A percentile compares a stretch with the other conserved stretches of the same genome.
Conservation (phyloP, 2,888 invertebrate species). For the Parochlus steinenii region DNA sequence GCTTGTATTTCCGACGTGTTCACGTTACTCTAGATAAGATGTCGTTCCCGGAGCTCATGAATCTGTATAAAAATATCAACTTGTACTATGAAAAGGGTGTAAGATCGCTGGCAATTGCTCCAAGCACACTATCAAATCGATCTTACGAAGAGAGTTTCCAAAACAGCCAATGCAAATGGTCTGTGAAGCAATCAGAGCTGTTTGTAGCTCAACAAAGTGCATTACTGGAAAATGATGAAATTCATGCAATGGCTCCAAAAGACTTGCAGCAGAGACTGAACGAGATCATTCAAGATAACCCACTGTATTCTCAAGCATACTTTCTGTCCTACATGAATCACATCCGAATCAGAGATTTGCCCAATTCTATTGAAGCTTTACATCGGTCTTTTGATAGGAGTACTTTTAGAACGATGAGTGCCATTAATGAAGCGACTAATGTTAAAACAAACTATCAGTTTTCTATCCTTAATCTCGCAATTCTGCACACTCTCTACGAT, state of each 20-base stretch:
- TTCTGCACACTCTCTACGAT: constrained; percentile 67
- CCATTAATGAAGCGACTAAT: constrained; percentile 26
- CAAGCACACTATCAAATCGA: constrained; percentile 29
- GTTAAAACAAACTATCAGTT: constrained; percentile 52
- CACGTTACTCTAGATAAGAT: constrained; percentile 67
- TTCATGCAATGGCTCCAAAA: constrained; percentile 56
- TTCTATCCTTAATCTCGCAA: constrained; percentile 79
- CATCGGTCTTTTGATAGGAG: constrained; percentile 69
- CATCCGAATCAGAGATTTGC: constrained; percentile 71
- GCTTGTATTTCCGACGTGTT: constrained; percentile 67
- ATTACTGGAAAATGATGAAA: constrained; percentile 64
- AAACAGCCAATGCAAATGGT: constrained; percentile 55
- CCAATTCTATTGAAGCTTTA: constrained; percentile 61
- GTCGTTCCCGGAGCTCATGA: constrained; percentile 66
- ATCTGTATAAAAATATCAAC: constrained; percentile 53
- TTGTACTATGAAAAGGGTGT: constrained; percentile 44
- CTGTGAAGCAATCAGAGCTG: constrained; percentile 73
- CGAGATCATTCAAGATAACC: constrained; percentile 26
- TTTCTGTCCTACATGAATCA: constrained; percentile 83
- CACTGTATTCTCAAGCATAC: constrained; percentile 35
- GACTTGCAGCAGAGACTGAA: constrained; percentile 46
- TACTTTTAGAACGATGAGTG: constrained; percentile 22
- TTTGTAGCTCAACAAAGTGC: constrained; percentile 78
- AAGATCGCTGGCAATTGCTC: constrained; percentile 13
- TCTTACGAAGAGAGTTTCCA: constrained; percentile 30